Evolutionary conservation across 2,888 invertebrate genomes (phyloP).

Genomic region (Cosmia pyralina): DNA sequence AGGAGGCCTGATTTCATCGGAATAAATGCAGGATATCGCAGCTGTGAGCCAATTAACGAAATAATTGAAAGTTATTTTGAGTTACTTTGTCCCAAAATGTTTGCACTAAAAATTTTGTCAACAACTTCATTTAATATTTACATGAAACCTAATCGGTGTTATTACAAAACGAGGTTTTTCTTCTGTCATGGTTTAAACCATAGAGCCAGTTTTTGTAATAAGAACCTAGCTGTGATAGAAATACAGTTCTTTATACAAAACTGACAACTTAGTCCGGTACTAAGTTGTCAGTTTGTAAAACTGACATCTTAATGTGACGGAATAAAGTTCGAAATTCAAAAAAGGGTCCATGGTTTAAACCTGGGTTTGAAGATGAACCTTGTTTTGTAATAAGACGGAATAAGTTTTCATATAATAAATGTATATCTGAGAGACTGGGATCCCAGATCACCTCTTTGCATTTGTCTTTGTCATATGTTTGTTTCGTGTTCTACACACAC

Average conservation of each 20-base stretch:
- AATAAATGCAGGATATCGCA: constrained; percentile 21
- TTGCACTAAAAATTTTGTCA: background rate
- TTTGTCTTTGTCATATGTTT: constrained; percentile 29
- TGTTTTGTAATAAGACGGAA: too few relatives aligned
- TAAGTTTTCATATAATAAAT: background rate
- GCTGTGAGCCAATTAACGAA: constrained; percentile 14
- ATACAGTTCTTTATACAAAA: too few relatives aligned
- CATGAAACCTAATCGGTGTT: constrained; percentile 13
- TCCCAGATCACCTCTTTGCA: constrained; percentile 11
- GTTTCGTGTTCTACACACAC: constrained; percentile 19
- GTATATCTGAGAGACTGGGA: background rate
- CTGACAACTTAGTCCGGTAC: too few relatives aligned
- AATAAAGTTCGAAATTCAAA: too few relatives aligned
- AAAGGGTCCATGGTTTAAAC: too few relatives aligned
- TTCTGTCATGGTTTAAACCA: too few relatives aligned
- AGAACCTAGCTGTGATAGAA: too few relatives aligned
- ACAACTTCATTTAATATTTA: constrained; percentile 9
- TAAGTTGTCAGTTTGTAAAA: too few relatives aligned
- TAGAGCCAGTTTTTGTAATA: too few relatives aligned
- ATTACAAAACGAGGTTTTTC: too few relatives aligned
- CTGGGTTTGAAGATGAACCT: too few relatives aligned
- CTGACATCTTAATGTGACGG: too few relatives aligned
- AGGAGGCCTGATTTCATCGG: constrained; percentile 20
- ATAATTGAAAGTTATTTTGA: constrained; percentile 18
- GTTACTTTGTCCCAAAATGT: background rate